Percentiles rank a stretch among this genome's conserved stretches.
Conservation (phyloP, 2,888 invertebrate genomes). For the Sicus ferrugineus region DNA sequence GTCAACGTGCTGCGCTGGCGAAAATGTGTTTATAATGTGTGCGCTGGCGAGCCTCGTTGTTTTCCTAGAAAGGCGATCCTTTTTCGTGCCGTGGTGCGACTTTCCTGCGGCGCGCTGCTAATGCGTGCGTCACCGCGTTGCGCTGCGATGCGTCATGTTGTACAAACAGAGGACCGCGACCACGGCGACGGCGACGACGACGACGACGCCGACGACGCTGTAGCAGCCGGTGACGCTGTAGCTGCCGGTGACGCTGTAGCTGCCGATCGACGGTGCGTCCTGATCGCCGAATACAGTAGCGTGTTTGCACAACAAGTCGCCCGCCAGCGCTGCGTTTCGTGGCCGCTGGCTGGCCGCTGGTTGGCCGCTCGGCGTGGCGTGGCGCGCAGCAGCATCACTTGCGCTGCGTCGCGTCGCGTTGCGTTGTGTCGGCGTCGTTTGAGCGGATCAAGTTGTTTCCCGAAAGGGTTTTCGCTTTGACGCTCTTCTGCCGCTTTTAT, state of each 20-base stretch:
- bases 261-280: background rate
- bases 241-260: conserved; percentile 12
- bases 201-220: background rate
- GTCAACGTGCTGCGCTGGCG: conserved; percentile 35
- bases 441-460: conserved; percentile 21
- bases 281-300: conserved; percentile 56
- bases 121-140: conserved; percentile 22
- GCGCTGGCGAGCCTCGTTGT: conserved; percentile 32
- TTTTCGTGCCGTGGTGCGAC: conserved; percentile 46
- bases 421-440: conserved; percentile 3
- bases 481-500: conserved; percentile 40
- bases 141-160: conserved; percentile 38
- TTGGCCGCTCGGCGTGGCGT: background rate
- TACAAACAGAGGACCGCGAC: conserved; percentile 4
- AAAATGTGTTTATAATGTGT: conserved; percentile 43
- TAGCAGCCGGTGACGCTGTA: conserved; percentile 2
- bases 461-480: conserved; percentile 35
- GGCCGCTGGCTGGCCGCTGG: background rate
- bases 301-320: conserved; percentile 63
- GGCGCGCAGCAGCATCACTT: background rate
- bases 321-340: conserved; percentile 20
- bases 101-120: conserved; percentile 35
- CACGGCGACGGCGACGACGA: conserved; percentile 6
- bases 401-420: too few relatives aligned
- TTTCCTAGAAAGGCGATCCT: conserved; percentile 47